phyloP scores from a whole-genome alignment of 2,797 vertebrate species.

The Rhinatrema bivittatum region DNA sequence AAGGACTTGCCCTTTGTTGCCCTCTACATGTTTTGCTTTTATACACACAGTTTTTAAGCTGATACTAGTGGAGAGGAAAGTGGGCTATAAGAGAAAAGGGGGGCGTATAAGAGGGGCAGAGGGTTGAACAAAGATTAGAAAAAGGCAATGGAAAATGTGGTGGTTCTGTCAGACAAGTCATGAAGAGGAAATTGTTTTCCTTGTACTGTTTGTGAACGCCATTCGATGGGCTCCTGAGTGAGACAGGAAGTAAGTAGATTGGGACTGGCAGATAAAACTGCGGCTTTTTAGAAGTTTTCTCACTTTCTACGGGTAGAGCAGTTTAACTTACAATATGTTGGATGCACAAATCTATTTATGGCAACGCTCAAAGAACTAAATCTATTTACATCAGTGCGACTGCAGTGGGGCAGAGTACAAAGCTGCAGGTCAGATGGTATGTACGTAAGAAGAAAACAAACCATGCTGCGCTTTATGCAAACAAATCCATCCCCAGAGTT shows the following conservation, averaged over 20 bases:
- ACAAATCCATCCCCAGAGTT: too few relatives aligned
- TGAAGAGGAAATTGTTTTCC: background rate
- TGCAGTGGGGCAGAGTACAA: too few relatives aligned
- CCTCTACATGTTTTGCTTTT: conserved; percentile 13
- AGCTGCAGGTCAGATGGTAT: too few relatives aligned
- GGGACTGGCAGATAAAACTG: background rate
- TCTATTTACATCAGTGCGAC: too few relatives aligned
- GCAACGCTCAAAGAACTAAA: too few relatives aligned
- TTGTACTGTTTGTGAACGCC: background rate
- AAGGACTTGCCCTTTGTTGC: conserved; percentile 30
- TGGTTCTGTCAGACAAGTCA: conserved; percentile 25
- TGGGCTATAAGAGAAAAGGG: too few relatives aligned
- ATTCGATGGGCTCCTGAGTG: conserved; percentile 12
- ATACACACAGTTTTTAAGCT: background rate
- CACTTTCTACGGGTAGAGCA: background rate
- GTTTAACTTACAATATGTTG: background rate
- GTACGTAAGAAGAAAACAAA: too few relatives aligned
- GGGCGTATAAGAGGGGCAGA: background rate
- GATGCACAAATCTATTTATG: background rate
- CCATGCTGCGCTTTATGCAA: too few relatives aligned
- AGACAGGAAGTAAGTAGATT: conserved; percentile 1
- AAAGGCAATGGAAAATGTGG: conserved; percentile 8
- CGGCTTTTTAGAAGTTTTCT: conserved; percentile 3
- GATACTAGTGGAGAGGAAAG: background rate
- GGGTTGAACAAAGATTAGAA: background rate